phyloP scores from a whole-genome alignment of 2,888 invertebrate species.

The Oxytorus armatus region DNA sequence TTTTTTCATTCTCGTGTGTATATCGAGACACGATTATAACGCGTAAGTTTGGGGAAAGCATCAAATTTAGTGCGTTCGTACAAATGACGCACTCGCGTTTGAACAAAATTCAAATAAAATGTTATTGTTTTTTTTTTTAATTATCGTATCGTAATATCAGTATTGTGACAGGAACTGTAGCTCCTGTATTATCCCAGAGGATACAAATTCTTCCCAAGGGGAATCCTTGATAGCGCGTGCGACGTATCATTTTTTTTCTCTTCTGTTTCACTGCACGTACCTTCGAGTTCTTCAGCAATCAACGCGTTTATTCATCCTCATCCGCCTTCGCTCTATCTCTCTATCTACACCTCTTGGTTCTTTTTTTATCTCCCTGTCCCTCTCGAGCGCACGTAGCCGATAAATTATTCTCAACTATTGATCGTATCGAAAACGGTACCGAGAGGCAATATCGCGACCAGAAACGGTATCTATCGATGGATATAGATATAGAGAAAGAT shows the following conservation, averaged over 20 bases:
- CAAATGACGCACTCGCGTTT: too few species aligned
- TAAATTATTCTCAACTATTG: conserved; percentile 59
- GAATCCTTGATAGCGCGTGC: conserved; percentile 48
- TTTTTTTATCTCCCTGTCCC: conserved; percentile 9
- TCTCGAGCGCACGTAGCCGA: conserved; percentile 35
- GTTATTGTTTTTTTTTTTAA: conserved; percentile 45
- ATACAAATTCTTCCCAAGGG: conserved; percentile 21
- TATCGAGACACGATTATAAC: too few species aligned
- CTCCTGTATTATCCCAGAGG: conserved; percentile 5
- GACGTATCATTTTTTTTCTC: conserved; percentile 35
- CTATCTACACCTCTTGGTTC: conserved; percentile 9
- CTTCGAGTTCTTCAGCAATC: conserved; percentile 32
- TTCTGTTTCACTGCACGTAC: conserved; percentile 24
- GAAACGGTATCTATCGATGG: conserved; percentile 22
- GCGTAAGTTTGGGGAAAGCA: too few species aligned
- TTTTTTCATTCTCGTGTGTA: too few species aligned
- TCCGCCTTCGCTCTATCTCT: conserved; percentile 1
- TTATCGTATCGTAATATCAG: conserved; percentile 10
- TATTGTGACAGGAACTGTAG: conserved; percentile 25
- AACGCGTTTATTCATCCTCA: conserved; percentile 15
- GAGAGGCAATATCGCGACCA: conserved; percentile 11
- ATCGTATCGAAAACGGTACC: conserved; percentile 29
- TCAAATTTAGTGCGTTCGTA: too few species aligned
- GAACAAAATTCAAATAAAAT: too few species aligned
- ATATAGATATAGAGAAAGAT: conserved; percentile 4